phyloP scores from a whole-genome alignment of 23 tunicate genomes.

The Styela clava region DNA sequence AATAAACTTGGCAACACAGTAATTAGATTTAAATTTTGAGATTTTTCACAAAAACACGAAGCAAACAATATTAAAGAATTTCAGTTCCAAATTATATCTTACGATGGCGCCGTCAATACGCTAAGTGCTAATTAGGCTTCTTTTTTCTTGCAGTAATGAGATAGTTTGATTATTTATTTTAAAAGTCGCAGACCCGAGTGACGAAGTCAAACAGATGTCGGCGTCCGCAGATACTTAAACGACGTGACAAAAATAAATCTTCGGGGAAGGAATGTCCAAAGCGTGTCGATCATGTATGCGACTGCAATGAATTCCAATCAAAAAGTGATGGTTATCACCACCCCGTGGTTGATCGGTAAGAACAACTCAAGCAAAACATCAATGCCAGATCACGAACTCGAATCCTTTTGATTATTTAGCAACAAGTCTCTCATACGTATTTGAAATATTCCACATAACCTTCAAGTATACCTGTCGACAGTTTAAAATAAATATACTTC shows the following conservation, averaged over 20 bases:
- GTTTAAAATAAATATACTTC: too few relatives aligned
- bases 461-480: neutral
- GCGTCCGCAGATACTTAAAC: neutral
- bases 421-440: too few relatives aligned
- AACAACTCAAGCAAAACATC: neutral
- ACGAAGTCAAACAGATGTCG: neutral
- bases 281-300: too few relatives aligned
- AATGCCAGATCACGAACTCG: neutral
- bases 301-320: too few relatives aligned
- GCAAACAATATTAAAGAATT: neutral
- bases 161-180: neutral
- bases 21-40: neutral
- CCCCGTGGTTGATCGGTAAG: too few relatives aligned
- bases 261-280: too few relatives aligned
- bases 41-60: neutral
- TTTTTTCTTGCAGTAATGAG: neutral
- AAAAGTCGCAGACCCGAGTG: neutral
- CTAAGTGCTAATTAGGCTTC: neutral
- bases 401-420: neutral
- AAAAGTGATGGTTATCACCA: too few relatives aligned
- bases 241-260: neutral
- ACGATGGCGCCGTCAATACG: neutral
- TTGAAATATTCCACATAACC: neutral
- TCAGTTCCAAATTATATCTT: neutral
- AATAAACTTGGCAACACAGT: neutral